Base-by-base conservation (phyloP, 2,113 vertebrate species). In the Pycnonotus jocosus region DNA sequence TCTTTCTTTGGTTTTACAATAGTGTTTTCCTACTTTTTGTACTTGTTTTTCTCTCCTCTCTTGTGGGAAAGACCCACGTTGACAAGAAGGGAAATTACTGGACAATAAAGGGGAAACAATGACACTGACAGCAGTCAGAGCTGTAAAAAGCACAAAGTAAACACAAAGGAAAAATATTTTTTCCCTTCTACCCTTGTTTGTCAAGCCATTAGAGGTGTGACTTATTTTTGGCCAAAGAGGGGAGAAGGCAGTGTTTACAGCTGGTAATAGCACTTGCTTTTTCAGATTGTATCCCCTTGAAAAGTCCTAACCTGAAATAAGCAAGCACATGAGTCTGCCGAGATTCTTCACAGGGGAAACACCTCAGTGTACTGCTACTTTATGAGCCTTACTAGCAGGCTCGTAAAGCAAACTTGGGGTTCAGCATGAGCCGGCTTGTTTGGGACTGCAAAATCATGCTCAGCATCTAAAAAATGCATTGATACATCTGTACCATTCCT, bases 71-170 rank as follows among this genome's bases (percentile, higher is more conserved):
- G 82, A 81, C 68, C 85, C 95, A 96, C 31, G 82, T 96, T 92
- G 82, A 74, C 82, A 78, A 92, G 88, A 96, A 42, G 69, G 96
- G 94, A 97, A 97, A 96, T 81, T 64, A 86, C 82, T 70, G 93
- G 93, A 96, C 95, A 95, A 97, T 95, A 83, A 96, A 93, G 72
- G 60, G 96, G 92, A 97, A 96, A 96, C 94, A 96, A 71, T 93
- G 86, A 94, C 94, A 96, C 64, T 93, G 92, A 95, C 94, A 96
- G 92, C 72, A 64, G 82, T 88, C 79, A 45, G 80, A 86, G 60
- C 90, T 92, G 86, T 81, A 93, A 97, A 96, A 96, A 93, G 91
- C 91, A 95, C 65, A 74, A 65, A 81, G 69, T 81, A 96, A 94
- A 96, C 85, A 97, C 40, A 58, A 51, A 81, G 79, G 69, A 78